Percentiles rank a stretch among this genome's conserved stretches.
Evolutionary conservation across 2,888 invertebrate species (phyloP).

Genomic region (Sisyra nigra): DNA sequence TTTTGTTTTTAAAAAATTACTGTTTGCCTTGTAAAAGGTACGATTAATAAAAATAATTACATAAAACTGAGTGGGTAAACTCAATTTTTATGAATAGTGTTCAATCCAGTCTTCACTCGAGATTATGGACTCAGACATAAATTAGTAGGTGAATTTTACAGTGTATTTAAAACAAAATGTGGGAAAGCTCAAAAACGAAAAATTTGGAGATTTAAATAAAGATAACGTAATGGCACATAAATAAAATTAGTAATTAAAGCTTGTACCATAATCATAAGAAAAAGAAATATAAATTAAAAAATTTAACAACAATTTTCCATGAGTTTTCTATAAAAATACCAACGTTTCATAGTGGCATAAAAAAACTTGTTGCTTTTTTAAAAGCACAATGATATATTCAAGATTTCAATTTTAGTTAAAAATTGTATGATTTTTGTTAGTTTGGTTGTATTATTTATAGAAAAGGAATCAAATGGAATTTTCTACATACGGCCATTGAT

Average conservation of each 20-base stretch:
- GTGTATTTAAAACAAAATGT: no score
- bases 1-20: neutral
- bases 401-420: no score
- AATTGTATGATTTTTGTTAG: no score
- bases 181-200: neutral
- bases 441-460: no score
- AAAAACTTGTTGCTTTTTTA: neutral
- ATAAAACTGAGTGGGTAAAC: no score
- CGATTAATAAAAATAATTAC: constrained; percentile 2
- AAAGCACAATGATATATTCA: no score
- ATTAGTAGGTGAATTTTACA: neutral
- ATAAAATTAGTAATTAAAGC: constrained; percentile 3
- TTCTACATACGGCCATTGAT: neutral
- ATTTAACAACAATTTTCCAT: neutral
- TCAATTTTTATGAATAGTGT: neutral
- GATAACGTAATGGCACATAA: neutral
- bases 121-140: neutral
- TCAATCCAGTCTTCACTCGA: neutral
- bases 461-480: neutral
- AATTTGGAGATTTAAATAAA: neutral
- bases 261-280: constrained; percentile 2
- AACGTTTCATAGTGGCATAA: neutral
- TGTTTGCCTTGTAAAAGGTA: no score
- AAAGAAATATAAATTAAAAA: neutral
- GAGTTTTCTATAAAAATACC: neutral